Conservation (phyloP, 2,888 invertebrate species). For the Neuroscelio doddi region DNA sequence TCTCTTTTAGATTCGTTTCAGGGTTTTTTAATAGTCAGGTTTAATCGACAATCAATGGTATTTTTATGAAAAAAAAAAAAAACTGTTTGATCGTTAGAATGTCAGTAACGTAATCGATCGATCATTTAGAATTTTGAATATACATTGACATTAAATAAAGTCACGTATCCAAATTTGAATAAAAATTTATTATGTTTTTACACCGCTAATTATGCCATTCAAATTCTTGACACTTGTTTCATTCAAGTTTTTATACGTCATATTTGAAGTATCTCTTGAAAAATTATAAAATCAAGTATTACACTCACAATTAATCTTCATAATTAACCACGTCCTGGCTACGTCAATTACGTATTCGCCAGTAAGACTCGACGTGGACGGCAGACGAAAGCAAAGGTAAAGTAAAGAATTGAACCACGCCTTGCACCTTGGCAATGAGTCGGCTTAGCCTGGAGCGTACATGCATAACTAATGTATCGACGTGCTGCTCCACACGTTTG, state of each 20-base stretch:
- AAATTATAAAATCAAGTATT: slow-evolving; percentile 3
- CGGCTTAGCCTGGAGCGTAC: background rate
- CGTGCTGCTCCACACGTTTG: background rate
- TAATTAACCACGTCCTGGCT: slow-evolving; percentile 18
- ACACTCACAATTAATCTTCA: slow-evolving; percentile 15
- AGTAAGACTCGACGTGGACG: slow-evolving; percentile 6
- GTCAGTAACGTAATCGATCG: too few relatives aligned
- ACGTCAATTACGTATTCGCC: slow-evolving; percentile 8
- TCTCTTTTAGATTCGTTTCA: too few relatives aligned
- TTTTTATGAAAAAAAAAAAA: too few relatives aligned
- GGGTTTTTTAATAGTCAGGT: too few relatives aligned
- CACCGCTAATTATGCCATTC: slow-evolving; percentile 2
- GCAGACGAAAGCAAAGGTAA: slow-evolving; percentile 16
- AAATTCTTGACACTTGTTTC: slow-evolving; percentile 5
- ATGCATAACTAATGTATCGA: background rate
- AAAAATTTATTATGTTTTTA: background rate
- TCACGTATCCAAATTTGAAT: too few relatives aligned
- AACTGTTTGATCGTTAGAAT: too few relatives aligned
- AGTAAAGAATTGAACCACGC: slow-evolving; percentile 16
- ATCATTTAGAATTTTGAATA: too few relatives aligned
- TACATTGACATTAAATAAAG: too few relatives aligned
- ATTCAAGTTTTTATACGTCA: slow-evolving; percentile 1
- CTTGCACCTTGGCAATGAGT: slow-evolving; percentile 22
- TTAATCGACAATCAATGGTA: too few relatives aligned
- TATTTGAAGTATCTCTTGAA: too few relatives aligned